Evolutionary conservation across 2,113 vertebrate species (phyloP).

Genomic region (Coptodon bakossiorum): DNA sequence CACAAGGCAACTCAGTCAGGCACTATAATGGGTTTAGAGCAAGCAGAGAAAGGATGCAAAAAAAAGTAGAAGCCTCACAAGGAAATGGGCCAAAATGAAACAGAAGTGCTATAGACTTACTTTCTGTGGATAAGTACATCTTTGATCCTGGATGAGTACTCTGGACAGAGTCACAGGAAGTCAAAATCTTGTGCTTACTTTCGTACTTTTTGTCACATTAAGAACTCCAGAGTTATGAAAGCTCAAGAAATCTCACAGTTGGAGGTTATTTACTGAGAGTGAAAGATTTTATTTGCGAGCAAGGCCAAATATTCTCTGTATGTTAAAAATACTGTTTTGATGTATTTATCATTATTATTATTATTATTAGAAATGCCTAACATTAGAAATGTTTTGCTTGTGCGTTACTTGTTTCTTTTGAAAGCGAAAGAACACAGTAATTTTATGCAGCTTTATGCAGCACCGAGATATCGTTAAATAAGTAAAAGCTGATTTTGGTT

Average conservation of each 20-base stretch:
- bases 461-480: neutral
- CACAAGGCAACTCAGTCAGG: neutral
- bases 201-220: neutral
- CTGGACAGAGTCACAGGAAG: neutral
- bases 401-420: neutral
- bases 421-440: neutral
- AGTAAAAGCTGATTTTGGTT: neutral
- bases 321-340: neutral
- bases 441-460: neutral
- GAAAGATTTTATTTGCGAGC: neutral
- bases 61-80: neutral
- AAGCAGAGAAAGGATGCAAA: neutral
- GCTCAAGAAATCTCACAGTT: neutral
- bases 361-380: rapidly evolving
- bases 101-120: rapidly evolving
- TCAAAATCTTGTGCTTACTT: neutral
- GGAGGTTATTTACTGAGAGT: neutral
- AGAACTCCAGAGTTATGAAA: neutral
- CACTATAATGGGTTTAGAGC: neutral
- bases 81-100: neutral
- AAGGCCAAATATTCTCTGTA: neutral
- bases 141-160: neutral
- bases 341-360: neutral
- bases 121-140: neutral
- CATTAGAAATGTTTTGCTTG: neutral